Evolutionary conservation across 2,888 invertebrate species (phyloP).

Genomic region (Mactromeris polynyma): DNA sequence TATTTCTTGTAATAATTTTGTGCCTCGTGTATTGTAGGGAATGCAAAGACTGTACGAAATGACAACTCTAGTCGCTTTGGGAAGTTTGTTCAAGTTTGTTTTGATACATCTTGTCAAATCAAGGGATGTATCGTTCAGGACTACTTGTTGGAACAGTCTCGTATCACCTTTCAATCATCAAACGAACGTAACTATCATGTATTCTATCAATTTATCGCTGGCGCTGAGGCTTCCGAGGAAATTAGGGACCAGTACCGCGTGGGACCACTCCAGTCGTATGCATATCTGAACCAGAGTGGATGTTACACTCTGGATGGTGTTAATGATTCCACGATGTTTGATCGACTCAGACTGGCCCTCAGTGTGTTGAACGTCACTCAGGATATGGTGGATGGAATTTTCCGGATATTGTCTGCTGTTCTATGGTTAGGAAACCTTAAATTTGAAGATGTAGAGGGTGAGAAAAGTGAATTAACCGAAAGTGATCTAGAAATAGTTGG

Average conservation of each 20-base stretch:
- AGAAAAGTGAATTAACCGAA: constrained; percentile 80
- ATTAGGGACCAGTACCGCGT: constrained; percentile 78
- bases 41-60: constrained; percentile 97
- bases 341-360: constrained; percentile 82
- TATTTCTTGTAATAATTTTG: background rate
- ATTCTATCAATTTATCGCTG: constrained; percentile 98
- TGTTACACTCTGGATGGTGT: constrained; percentile 80
- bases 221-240: constrained; percentile 87
- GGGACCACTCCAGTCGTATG: constrained; percentile 76
- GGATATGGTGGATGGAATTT: constrained; percentile 82
- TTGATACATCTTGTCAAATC: constrained; percentile 91
- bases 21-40: constrained; percentile 89
- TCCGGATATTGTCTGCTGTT: constrained; percentile 81
- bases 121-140: constrained; percentile 89
- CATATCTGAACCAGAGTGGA: constrained; percentile 83
- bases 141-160: constrained; percentile 96
- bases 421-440: constrained; percentile 82
- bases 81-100: constrained; percentile 97
- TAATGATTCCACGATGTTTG: constrained; percentile 82
- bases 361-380: constrained; percentile 81
- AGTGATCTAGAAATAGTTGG: constrained; percentile 76
- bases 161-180: constrained; percentile 93
- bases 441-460: constrained; percentile 83
- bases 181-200: constrained; percentile 98
- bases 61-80: constrained; percentile 99